These are phyloP conservation scores for Parazoanthus atlanticus DNA, from an alignment of 92 coral and sea anemone genomes.

Conservation along the genomic window DNA sequence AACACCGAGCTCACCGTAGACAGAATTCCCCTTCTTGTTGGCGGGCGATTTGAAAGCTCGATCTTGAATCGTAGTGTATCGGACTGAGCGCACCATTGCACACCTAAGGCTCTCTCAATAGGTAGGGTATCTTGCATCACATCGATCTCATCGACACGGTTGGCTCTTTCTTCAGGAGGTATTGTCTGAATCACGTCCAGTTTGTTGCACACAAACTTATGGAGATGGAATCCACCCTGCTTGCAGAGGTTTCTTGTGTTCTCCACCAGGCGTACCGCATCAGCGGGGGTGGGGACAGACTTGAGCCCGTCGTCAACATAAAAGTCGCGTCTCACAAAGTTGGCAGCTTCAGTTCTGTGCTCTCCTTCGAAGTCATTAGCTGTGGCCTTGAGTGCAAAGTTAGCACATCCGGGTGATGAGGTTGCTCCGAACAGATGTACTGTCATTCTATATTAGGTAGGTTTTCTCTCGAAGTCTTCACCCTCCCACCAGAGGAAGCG, in stretches of 20 bases:
- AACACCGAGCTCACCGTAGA: constrained; percentile 15
- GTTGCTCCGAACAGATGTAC: neutral
- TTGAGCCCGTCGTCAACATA: constrained; percentile 25
- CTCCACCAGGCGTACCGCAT: neutral
- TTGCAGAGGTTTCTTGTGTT: neutral
- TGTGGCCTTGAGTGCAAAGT: constrained; percentile 1
- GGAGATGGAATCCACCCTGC: neutral
- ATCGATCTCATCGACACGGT: neutral
- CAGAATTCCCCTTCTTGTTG: neutral
- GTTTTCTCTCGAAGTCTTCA: neutral
- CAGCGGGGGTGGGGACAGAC: neutral
- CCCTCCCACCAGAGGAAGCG: constrained; percentile 11
- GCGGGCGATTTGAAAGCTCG: neutral
- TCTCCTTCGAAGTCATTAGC: constrained; percentile 1
- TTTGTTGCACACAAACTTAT: neutral
- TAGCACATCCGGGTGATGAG: neutral
- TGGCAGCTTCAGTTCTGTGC: neutral
- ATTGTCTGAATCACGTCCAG: neutral
- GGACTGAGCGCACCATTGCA: neutral
- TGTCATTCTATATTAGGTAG: neutral
- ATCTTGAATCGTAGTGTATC: neutral
- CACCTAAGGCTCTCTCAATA: neutral
- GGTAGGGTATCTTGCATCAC: neutral
- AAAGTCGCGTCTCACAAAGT: neutral
- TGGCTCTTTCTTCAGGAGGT: neutral